Evolutionary conservation across 1,140 invertebrate genomes (phyloP), one percentile per base, ranked within the genome.

Genomic region (Pseudomyrmex flavicornis): DNA sequence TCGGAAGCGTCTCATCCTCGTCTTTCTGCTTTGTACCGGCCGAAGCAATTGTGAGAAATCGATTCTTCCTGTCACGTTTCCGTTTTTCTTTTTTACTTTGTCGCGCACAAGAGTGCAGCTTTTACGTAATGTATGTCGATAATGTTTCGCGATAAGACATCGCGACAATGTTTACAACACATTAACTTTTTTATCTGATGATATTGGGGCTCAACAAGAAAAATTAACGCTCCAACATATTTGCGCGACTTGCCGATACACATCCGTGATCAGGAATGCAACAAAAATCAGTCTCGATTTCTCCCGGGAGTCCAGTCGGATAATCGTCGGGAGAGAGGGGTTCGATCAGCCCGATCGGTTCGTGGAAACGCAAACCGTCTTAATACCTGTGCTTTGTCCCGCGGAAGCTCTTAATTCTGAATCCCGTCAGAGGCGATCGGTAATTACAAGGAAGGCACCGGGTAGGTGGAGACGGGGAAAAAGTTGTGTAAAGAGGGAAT

Each of bases 381-480:
- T 74, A 72, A 77, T 86, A 62, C 52, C 82, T 54, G 72, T 84
- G 74, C 85, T 74, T 66, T 84, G 76, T 84, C 75, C 66, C 22
- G 62, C 83, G 69, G 76, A 84, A 86, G 70, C 74, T 84, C 69
- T 86, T 86, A 80, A 80, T 80, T 84, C 68, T 82, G 46, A 70
- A 84, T 74, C 84, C 83, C 73, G 75, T 74, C 83, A 69, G 79
- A 61, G 66, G 70, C 79, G 75, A 70, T 59, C 65, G 56, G 69
- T 73, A 70, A 85, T 56, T 74, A 74, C 66, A 85, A 61, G 69
- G 69, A 66, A 74, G 61, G 44, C 56, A 26, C 20, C 17, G 20
- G 35, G 50, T 20, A 58, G 77, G 13, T 62, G 56, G 76, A 82
- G 54, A 69, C 35, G 72, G 56, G 15, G 35, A 35, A 84, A 82